These are phyloP conservation scores for Zygogramma bicolorata DNA, from an alignment of 2,888 invertebrate genomes.

Conservation along the genomic window DNA sequence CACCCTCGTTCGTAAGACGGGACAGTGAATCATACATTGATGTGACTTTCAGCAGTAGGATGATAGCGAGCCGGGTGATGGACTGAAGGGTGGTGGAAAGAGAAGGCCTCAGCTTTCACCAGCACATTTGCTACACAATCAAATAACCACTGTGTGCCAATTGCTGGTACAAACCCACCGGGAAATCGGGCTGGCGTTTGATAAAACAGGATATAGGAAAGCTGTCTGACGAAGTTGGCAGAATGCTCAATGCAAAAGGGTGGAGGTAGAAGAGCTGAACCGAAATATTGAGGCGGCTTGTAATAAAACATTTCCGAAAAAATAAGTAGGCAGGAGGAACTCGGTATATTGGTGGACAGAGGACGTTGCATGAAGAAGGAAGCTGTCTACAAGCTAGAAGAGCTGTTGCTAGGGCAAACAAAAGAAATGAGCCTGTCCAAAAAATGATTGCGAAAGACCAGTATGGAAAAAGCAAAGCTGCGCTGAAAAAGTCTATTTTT, in stretches of 20 bases:
- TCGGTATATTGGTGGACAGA: background rate
- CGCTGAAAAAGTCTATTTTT: background rate
- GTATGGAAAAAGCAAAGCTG: background rate
- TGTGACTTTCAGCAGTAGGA: constrained; percentile 8
- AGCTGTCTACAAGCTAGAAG: too few species aligned
- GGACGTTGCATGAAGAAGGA: too few species aligned
- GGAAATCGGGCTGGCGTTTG: background rate
- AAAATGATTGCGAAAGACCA: background rate
- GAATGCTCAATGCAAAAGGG: background rate
- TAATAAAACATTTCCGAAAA: background rate
- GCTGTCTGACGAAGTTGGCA: background rate
- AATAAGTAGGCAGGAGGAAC: background rate
- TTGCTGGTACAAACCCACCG: background rate
- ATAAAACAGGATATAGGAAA: background rate
- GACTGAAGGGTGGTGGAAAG: constrained; percentile 14
- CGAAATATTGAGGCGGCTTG: background rate
- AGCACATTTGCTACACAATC: background rate
- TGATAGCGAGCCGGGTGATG: background rate
- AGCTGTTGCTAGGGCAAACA: too few species aligned
- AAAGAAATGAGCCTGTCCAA: too few species aligned
- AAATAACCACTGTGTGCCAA: background rate
- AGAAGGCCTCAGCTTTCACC: constrained; percentile 3
- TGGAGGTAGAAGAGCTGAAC: too few species aligned
- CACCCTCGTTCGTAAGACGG: constrained; percentile 16
- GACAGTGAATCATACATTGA: constrained; percentile 17